Base-by-base conservation (phyloP, 2,797 vertebrate genomes). In the Caiman crocodilus region DNA sequence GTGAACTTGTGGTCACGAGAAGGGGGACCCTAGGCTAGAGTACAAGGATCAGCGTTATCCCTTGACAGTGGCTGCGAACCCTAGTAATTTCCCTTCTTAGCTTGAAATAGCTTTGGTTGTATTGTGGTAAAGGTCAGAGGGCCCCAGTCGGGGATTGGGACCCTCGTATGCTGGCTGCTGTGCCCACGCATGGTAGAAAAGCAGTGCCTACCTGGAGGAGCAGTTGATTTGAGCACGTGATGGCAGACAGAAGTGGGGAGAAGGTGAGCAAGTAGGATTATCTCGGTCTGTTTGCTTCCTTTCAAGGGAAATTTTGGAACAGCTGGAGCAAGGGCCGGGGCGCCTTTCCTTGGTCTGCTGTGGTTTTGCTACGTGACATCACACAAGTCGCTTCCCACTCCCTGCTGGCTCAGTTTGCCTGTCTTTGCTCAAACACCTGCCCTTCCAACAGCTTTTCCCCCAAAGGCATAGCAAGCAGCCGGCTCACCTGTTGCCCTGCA, bases 151-250 rank as follows among this genome's bases (percentile, higher is more conserved):
- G 50, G 50, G 73, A 56, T 14, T 1, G 26, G 25, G 8, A 14
- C 21, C 69, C 35, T 15, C 3, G 4, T 71, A 23, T 35, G 21
- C 14, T 50, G 14, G 23, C 2, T 35, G 23, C 35, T 42, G 23
- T 73, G 32, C 35, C 42, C 35, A 71, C 7, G 5, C 26, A 35
- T 25, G 14, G 50, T 16, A 73, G 23, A 73, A 26, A 73, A 35
- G 26, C 42, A n/a, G 50, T 60, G 50, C 7, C 14, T 21, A 21
- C 23, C 71, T 55, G 3, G 17, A 6, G 42, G 90, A 73, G 32
- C 42, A 42, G 6, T 0, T 42, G 55, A 16, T 4, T 16, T 30
- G 75, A 61, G 2, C 1, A 0, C 2, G n/a, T 56, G 16, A 1
- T 59, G 77, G 59, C 76, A 2, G 14, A 60, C 6, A 9, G 1